phyloP scores from a whole-genome alignment of 2,113 vertebrate genomes.

The Gambusia affinis region DNA sequence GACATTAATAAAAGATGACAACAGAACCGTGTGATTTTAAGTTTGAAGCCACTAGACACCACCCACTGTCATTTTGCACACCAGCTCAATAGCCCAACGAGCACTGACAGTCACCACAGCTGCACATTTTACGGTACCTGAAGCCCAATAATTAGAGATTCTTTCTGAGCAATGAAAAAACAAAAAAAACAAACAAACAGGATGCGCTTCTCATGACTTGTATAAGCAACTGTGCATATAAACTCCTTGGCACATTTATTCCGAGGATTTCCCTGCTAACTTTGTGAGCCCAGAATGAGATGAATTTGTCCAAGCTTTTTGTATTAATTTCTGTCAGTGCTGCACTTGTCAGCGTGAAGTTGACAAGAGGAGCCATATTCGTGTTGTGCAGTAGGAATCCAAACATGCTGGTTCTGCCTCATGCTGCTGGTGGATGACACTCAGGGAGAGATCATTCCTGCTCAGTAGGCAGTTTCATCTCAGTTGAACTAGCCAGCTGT shows the following conservation, averaged over 20 bases:
- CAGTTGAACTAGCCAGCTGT: constrained; percentile 81
- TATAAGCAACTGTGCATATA: constrained; percentile 34
- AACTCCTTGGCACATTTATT: constrained; percentile 13
- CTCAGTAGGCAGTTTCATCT: constrained; percentile 81
- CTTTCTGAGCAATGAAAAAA: constrained; percentile 66
- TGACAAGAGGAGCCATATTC: constrained; percentile 80
- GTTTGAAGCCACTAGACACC: constrained; percentile 70
- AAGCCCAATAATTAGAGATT: constrained; percentile 90
- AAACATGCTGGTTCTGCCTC: constrained; percentile 81
- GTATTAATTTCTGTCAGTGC: constrained; percentile 82
- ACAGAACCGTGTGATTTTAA: constrained; percentile 55
- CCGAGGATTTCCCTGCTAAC: constrained; percentile 57
- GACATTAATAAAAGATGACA: constrained; percentile 63
- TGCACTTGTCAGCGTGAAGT: constrained; percentile 81
- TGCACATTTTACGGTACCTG: constrained; percentile 87
- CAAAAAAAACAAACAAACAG: constrained; percentile 30
- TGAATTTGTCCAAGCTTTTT: constrained; percentile 76
- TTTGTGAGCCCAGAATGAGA: constrained; percentile 70
- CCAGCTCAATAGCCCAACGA: constrained; percentile 81
- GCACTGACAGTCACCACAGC: constrained; percentile 85
- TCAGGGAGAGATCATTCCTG: constrained; percentile 76
- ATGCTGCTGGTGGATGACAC: constrained; percentile 79
- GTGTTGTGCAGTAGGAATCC: constrained; percentile 74
- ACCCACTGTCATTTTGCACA: constrained; percentile 85
- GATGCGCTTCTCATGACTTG: constrained; percentile 6